Evolutionary conservation across 1,140 invertebrate genomes (phyloP).

Genomic region (Oedothorax gibbosus): DNA sequence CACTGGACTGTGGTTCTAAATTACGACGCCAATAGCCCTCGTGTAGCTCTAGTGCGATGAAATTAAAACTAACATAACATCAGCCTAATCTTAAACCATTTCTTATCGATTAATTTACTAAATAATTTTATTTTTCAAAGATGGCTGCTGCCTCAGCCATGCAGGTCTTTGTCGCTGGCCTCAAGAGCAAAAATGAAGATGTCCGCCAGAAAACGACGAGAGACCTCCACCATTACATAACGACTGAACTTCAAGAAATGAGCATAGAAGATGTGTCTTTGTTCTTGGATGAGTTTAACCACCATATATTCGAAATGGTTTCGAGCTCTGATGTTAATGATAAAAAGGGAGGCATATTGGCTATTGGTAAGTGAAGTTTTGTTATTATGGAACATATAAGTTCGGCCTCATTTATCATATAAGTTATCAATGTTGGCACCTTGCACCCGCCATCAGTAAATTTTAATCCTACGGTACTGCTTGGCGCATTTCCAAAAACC

Average conservation of each 20-base stretch:
- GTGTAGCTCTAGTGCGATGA: no score
- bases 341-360: conserved; percentile 94
- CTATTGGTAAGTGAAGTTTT: conserved; percentile 80
- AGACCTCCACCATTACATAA: conserved; percentile 90
- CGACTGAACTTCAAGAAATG: conserved; percentile 90
- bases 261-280: conserved; percentile 89
- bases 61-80: no score
- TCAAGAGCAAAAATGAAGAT: conserved; percentile 91
- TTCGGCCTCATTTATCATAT: no score
- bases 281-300: conserved; percentile 95
- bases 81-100: no score
- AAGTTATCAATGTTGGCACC: no score
- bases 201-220: conserved; percentile 84
- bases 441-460: no score
- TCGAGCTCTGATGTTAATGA: conserved; percentile 92
- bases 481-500: no score
- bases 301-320: conserved; percentile 96
- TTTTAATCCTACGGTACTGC: no score
- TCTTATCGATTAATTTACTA: no score
- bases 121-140: neutral
- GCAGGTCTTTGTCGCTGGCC: conserved; percentile 70
- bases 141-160: conserved; percentile 34
- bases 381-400: no score
- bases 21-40: no score
- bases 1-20: no score